Percentiles rank a stretch among this genome's conserved stretches.
These are phyloP conservation scores for Acropora tenuis DNA, from an alignment of 64 coral and sea anemone genomes.

Conservation along the genomic window DNA sequence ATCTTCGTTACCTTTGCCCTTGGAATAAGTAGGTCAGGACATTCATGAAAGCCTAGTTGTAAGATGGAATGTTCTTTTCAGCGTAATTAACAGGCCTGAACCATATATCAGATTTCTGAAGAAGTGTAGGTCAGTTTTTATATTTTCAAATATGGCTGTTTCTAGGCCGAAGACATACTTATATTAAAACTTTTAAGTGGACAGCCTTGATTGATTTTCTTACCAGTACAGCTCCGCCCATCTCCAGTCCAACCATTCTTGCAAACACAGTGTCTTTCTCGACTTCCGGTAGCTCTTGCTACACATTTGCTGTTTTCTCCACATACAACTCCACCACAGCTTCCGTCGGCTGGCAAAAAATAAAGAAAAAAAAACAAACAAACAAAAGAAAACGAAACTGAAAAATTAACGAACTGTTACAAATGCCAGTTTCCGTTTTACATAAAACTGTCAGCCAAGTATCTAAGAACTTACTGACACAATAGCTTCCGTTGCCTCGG, in stretches of 20 bases:
- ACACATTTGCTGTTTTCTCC: conserved; percentile 49
- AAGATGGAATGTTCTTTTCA: no score
- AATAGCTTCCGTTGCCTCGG: conserved; percentile 76
- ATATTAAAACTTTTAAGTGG: no score
- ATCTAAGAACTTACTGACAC: conserved; percentile 55
- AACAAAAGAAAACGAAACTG: neutral
- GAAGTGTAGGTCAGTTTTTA: no score
- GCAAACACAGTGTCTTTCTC: conserved; percentile 38
- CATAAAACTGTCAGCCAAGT: neutral
- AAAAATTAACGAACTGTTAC: no score
- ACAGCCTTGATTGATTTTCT: neutral
- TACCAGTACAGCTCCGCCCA: conserved; percentile 48
- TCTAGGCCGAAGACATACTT: no score
- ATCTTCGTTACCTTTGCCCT: no score
- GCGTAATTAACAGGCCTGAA: no score
- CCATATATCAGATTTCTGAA: no score
- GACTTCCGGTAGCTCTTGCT: neutral
- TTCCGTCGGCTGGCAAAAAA: conserved; percentile 42
- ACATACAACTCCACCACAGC: conserved; percentile 63
- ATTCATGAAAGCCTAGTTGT: no score
- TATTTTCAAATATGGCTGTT: no score
- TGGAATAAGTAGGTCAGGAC: no score
- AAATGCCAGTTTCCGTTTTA: no score
- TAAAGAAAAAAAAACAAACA: neutral
- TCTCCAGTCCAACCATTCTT: conserved; percentile 50